These are phyloP conservation scores for Apamea crenata DNA, from an alignment of 2,888 invertebrate species.

Conservation along the genomic window DNA sequence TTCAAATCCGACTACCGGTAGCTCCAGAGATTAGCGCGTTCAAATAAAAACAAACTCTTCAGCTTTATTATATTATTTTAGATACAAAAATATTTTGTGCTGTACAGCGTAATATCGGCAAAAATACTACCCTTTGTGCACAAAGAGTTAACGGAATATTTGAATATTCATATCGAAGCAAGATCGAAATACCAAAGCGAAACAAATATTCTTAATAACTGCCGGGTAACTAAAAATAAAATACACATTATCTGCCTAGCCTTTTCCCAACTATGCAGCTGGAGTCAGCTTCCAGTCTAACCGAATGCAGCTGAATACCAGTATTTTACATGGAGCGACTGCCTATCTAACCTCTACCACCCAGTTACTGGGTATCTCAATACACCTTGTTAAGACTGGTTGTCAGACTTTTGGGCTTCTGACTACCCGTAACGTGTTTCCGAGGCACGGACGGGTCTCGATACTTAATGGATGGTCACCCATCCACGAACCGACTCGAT, in stretches of 20 bases:
- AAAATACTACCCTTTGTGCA: constrained; percentile 5
- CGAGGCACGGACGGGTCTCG: too few relatives aligned
- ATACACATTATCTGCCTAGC: not conserved
- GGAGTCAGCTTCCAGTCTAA: not conserved
- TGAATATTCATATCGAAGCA: constrained; percentile 26
- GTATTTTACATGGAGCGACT: not conserved
- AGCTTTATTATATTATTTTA: not conserved
- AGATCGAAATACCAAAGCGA: constrained; percentile 4
- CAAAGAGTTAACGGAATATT: constrained; percentile 17
- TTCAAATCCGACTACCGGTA: not conserved
- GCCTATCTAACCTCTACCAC: not conserved
- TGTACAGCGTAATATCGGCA: not conserved
- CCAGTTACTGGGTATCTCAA: not conserved
- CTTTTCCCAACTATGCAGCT: not conserved
- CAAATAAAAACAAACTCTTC: not conserved
- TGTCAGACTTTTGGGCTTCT: not conserved
- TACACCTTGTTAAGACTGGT: not conserved
- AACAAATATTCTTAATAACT: constrained; percentile 10
- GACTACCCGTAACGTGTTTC: not conserved
- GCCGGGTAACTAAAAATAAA: not conserved
- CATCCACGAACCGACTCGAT: not conserved
- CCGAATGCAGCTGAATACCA: not conserved
- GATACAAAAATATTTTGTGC: not conserved
- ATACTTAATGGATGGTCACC: not conserved
- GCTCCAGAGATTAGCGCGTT: not conserved